Percentiles rank a stretch among this genome's conserved stretches.
phyloP scores from a whole-genome alignment of 2,888 invertebrate species.

The Cerceris ruficornis region DNA sequence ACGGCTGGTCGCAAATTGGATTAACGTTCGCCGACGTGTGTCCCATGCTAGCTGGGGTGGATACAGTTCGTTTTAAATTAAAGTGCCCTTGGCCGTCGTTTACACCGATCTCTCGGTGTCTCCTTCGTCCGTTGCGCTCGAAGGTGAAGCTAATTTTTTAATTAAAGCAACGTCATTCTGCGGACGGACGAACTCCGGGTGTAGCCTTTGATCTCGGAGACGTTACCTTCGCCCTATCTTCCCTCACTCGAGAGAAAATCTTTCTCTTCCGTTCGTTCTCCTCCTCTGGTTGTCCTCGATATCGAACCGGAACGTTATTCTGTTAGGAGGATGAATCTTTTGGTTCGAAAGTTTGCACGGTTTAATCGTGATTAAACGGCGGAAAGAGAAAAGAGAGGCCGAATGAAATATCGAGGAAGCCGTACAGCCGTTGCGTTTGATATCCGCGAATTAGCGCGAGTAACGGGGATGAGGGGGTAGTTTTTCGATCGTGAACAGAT shows the following conservation, averaged over 20 bases:
- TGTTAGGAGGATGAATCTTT: background rate
- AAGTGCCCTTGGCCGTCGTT: conserved; percentile 65
- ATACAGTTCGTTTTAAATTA: conserved; percentile 68
- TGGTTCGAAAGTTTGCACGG: background rate
- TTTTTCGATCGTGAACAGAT: conserved; percentile 55
- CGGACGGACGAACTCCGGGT: conserved; percentile 5
- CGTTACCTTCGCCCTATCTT: background rate
- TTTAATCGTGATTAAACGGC: conserved; percentile 28
- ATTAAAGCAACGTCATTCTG: conserved; percentile 44
- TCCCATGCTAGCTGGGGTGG: conserved; percentile 37
- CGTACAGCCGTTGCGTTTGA: conserved; percentile 39
- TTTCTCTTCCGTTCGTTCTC: background rate
- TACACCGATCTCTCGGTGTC: conserved; percentile 51
- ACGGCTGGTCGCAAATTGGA: conserved; percentile 71
- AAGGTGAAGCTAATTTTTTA: conserved; percentile 66
- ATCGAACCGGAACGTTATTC: background rate
- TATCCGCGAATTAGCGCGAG: conserved; percentile 32
- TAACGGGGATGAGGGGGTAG: conserved; percentile 21
- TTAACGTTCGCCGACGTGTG: conserved; percentile 57
- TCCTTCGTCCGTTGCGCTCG: conserved; percentile 16
- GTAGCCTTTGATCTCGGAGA: conserved; percentile 51
- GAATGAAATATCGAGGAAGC: conserved; percentile 16
- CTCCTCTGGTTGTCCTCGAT: background rate
- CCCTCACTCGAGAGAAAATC: background rate
- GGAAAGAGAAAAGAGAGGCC: conserved; percentile 12